Evolutionary conservation across 1,140 invertebrate genomes (phyloP).

Genomic region (Drosophila sp.): DNA sequence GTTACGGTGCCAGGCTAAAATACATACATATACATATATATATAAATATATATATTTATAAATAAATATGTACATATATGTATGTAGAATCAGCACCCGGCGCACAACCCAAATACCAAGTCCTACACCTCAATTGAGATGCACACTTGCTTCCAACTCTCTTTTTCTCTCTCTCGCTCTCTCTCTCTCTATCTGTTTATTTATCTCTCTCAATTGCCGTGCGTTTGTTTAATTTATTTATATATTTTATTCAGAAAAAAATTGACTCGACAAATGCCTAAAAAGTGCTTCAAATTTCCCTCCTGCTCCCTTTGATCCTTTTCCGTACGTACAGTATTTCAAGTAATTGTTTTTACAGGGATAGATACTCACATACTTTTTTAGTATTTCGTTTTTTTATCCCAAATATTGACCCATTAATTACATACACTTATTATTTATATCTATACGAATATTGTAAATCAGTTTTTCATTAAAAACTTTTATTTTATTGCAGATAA

Average conservation of each 20-base stretch:
- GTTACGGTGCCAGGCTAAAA: conserved; percentile 15
- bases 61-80: conserved; percentile 1
- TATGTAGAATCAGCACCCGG: conserved; percentile 11
- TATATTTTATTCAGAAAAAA: conserved; percentile 17
- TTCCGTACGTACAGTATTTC: not conserved
- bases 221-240: not conserved
- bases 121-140: not conserved
- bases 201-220: conserved; percentile 5
- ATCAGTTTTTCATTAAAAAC: no score
- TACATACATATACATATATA: not conserved
- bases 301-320: not conserved
- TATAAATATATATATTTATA: not conserved
- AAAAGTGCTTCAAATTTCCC: conserved; percentile 25
- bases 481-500: no score
- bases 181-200: not conserved
- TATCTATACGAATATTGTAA: no score
- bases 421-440: no score
- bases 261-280: conserved; percentile 38
- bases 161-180: not conserved
- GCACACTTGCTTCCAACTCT: not conserved
- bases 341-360: no score
- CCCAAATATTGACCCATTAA: no score
- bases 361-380: no score
- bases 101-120: conserved; percentile 15
- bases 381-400: no score